Conservation (phyloP, 1,140 invertebrate genomes). For the Drosophila subobscura region DNA sequence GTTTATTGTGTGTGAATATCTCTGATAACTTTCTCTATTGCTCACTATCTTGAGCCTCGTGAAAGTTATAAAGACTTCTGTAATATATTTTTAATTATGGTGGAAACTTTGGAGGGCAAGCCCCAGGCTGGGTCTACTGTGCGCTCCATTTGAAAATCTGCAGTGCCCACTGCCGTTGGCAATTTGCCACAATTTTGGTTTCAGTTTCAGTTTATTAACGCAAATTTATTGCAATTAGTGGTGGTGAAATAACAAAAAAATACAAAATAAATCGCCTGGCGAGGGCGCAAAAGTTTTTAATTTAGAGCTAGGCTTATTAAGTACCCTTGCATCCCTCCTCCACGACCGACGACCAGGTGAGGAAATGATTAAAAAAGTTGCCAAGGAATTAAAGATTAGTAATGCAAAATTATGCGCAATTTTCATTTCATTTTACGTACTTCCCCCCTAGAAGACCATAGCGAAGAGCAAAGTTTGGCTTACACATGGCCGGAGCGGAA, state of each 20-base stretch:
- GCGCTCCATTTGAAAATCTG: conserved; percentile 35
- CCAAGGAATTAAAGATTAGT: conserved; percentile 58
- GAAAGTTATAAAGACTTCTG: background rate
- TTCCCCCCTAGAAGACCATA: background rate
- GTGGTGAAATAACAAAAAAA: conserved; percentile 31
- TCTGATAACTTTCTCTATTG: background rate
- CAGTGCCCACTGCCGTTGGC: conserved; percentile 39
- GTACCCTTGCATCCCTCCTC: conserved; percentile 46
- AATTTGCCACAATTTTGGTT: conserved; percentile 40
- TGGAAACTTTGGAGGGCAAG: conserved; percentile 29
- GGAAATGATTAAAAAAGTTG: conserved; percentile 73
- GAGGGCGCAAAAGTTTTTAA: conserved; percentile 70
- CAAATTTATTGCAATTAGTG: conserved; percentile 76
- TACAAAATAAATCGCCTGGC: conserved; percentile 30
- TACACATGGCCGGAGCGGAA: conserved; percentile 6
- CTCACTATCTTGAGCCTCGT: background rate
- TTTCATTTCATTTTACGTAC: conserved; percentile 50
- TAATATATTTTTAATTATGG: conserved; percentile 60
- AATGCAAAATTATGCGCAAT: conserved; percentile 74
- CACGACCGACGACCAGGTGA: conserved; percentile 42
- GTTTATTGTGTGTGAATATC: too few species aligned
- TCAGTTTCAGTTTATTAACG: conserved; percentile 69
- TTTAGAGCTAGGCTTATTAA: conserved; percentile 71
- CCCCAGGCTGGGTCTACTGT: background rate
- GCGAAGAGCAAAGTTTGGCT: conserved; percentile 10